Evolutionary conservation across 2,888 invertebrate species (phyloP), one percentile per base, ranked within the genome.

Genomic region (Coremacera marginata): DNA sequence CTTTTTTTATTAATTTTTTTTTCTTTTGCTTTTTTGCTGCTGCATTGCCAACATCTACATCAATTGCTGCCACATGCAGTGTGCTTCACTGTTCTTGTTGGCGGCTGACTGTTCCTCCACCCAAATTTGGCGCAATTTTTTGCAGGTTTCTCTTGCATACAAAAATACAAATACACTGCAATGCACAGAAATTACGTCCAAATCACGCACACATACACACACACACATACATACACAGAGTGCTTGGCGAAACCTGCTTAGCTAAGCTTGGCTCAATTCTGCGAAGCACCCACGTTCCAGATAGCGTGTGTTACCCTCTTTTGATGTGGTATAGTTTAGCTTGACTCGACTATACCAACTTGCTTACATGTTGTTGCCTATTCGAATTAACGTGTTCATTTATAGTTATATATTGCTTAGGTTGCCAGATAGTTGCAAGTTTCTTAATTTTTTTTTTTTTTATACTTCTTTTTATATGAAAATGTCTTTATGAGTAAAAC

Each of bases 91-190:
- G 34, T 68, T n/a, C 27, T 14, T 7, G 19, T 19, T n/a, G 19
- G n/a, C 55, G 19, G 31, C 34, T 37, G 37, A 31, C 34, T 34
- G 55, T 25, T 31, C 57, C 57, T 16, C 49, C 51, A 55, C 22
- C 70, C 37, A 8, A 60, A 72, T 70, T 72, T 72, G 71, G 60
- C 71, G 71, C 71, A 72, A 72, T 72, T 72, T 72, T 44, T 70
- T 70, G 70, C 70, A 70, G 70, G 70, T 70, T 70, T 70, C 57
- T 70, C 57, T 65, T 65, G 63, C 63, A 65, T 19, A 55, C n/a
- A 55, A 44, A 67, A 25, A 31, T 31, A 31, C 31, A 34, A 25
- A 27, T 19, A 67, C 34, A 19, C 49, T n/a, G 44, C 19, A 0
- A 44, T 44, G 44, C 44, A 44, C 44, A 11, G 14, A 44, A 44